Evolutionary conservation across 2,888 invertebrate genomes (phyloP), one percentile per base, ranked within the genome.

Genomic region (Eupithecia subfuscata): DNA sequence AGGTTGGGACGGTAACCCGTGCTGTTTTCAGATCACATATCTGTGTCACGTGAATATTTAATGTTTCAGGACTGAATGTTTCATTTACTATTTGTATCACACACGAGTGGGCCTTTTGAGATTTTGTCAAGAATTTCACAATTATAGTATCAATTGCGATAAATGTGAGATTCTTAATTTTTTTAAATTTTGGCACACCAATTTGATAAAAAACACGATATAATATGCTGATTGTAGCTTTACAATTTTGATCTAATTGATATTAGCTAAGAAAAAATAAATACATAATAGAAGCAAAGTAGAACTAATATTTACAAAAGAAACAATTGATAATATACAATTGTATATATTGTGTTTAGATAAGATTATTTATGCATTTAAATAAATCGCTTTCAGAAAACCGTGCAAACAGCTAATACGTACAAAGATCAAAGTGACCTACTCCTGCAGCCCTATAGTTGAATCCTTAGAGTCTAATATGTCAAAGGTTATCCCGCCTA

Each of bases 1-100:
- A 85, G 84, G 82, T 86, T 78, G 82, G 78, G 82, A 77, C 74
- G 69, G 70, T 16, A 69, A 60, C 72, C 76, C 76, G 67, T 75
- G 70, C 69, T 75, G 64, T 52, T 73, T 70, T 73, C 70, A 65
- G 48, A 73, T 71, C 64, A 69, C 60, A 73, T 48, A 52, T 48
- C 71, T 67, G 45, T n/a, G 68, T 68, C 69, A 77, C 73, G 52
- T 77, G 77, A 73, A 73, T 75, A 70, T 56, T 75, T 70, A 64
- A 75, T 18, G 22, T 75, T 37, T 65, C 5, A 37, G 65, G 16
- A 67, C 25, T 67, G 67, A 63, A 12, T 60, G 43, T 43, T 65
- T 69, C 69, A 70, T 40, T 56, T 37, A n/a, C 11, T 63, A 16
- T 63, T 30, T 30, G 14, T 63, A 25, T 60, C 34, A 64, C 63